phyloP scores from a whole-genome alignment of 2,797 vertebrate genomes.

The Coilia nasus region DNA sequence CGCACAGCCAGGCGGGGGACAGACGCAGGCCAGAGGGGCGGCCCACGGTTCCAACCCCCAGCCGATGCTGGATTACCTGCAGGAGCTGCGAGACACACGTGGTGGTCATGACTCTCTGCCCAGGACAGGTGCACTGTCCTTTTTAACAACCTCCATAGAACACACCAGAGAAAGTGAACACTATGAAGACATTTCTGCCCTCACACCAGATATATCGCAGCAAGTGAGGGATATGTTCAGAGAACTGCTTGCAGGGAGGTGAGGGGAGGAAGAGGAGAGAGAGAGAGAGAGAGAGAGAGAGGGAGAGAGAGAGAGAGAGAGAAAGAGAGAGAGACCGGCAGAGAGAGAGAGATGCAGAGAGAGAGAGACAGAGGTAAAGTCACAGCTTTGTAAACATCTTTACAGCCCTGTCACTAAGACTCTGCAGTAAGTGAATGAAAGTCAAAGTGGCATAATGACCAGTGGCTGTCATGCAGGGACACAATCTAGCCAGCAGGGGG shows the following conservation, averaged over 20 bases:
- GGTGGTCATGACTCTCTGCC: background rate
- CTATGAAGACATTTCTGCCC: background rate
- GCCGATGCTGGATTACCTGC: conserved; percentile 59
- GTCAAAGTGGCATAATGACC: conserved; percentile 74
- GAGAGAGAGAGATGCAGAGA: background rate
- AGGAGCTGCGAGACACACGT: conserved; percentile 48
- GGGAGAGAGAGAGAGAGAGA: no score
- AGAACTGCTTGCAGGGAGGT: background rate
- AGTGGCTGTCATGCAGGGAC: conserved; percentile 68
- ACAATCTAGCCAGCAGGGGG: conserved; percentile 83
- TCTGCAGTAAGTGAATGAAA: conserved; percentile 66
- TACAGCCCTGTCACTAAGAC: background rate
- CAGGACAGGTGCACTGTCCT: background rate
- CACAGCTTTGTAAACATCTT: conserved; percentile 52
- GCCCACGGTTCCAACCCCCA: conserved; percentile 45
- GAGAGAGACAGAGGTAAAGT: conserved; percentile 22
- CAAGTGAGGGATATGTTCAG: background rate
- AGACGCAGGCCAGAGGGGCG: conserved; percentile 48
- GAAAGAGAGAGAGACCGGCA: no score
- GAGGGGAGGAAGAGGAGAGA: background rate
- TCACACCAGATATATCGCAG: background rate
- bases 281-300: background rate
- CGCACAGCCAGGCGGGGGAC: conserved; percentile 56
- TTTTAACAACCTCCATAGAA: background rate
- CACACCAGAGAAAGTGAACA: conserved; percentile 40